A percentile compares a stretch with the other conserved stretches of the same genome.
Conservation (phyloP, 2,797 vertebrate species). For the Cynodonichthys magdalenae region DNA sequence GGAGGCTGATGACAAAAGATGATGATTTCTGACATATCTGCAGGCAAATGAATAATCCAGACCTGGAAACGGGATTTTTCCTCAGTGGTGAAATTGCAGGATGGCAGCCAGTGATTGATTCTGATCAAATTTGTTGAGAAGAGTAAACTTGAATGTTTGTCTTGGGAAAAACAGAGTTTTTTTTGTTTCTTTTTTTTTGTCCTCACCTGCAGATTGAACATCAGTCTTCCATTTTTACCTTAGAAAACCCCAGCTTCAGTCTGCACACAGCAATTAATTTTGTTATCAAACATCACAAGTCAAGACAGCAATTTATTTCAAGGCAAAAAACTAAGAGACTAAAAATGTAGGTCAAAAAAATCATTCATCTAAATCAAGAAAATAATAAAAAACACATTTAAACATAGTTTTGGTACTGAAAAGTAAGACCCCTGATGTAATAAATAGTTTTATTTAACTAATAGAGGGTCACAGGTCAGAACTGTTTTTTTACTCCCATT, state of each 20-base stretch:
- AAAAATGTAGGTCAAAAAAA: too few species aligned
- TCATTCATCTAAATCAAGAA: too few species aligned
- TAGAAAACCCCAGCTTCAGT: slow-evolving; percentile 5
- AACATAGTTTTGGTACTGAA: too few species aligned
- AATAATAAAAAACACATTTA: too few species aligned
- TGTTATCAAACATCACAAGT: too few species aligned
- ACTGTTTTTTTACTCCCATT: neutral
- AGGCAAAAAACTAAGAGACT: too few species aligned
- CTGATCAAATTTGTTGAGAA: slow-evolving; percentile 44
- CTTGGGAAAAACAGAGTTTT: slow-evolving; percentile 20
- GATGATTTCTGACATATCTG: neutral
- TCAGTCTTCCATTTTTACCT: slow-evolving; percentile 5
- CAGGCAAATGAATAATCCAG: slow-evolving; percentile 30
- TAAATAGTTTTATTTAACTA: slow-evolving; percentile 4
- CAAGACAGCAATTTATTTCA: too few species aligned
- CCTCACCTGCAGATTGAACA: neutral
- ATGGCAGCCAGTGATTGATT: slow-evolving; percentile 35
- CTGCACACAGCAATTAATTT: neutral
- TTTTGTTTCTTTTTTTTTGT: too few species aligned
- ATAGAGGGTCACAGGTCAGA: neutral
- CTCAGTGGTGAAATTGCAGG: slow-evolving; percentile 13
- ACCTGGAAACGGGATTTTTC: slow-evolving; percentile 16
- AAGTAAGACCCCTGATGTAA: too few species aligned
- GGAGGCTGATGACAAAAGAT: slow-evolving; percentile 8
- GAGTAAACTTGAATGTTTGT: slow-evolving; percentile 27